Percentiles rank a stretch among this genome's conserved stretches.
These are phyloP conservation scores for Drosophila leontia DNA, from an alignment of 1,140 invertebrate genomes.

Conservation along the genomic window DNA sequence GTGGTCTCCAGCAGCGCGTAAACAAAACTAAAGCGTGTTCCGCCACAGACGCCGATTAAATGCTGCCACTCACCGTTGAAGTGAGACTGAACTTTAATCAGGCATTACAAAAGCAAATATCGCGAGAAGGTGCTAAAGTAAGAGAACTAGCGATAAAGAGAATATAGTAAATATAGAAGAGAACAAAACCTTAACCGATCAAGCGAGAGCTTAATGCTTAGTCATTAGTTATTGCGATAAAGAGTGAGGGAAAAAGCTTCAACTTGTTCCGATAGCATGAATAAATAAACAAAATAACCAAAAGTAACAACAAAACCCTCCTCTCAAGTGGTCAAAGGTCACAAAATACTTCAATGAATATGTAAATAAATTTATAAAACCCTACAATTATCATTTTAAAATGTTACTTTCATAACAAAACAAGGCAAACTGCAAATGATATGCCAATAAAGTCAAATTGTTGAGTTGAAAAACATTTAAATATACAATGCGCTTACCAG, in stretches of 20 bases:
- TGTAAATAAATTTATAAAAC: not conserved
- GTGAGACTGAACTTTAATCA: slow-evolving; percentile 55
- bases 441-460: slow-evolving; percentile 10
- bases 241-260: slow-evolving; percentile 6
- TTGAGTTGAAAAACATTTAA: slow-evolving; percentile 14
- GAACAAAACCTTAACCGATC: not conserved
- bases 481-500: slow-evolving; percentile 11
- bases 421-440: slow-evolving; percentile 1
- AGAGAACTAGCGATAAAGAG: slow-evolving; percentile 23
- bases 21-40: slow-evolving; percentile 57
- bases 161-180: not conserved
- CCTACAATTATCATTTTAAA: not conserved
- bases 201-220: slow-evolving; percentile 12
- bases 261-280: slow-evolving; percentile 1
- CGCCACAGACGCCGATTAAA: slow-evolving; percentile 47
- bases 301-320: not conserved
- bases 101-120: slow-evolving; percentile 28
- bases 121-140: not conserved
- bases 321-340: slow-evolving; percentile 23
- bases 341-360: not conserved
- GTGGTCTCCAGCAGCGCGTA: slow-evolving; percentile 30
- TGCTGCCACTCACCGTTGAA: slow-evolving; percentile 24
- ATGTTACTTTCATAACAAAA: slow-evolving; percentile 4
- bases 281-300: slow-evolving; percentile 14
- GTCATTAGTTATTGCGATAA: slow-evolving; percentile 2